Evolutionary conservation across 2,888 invertebrate genomes (phyloP).

Genomic region (Amphipoea oculea): DNA sequence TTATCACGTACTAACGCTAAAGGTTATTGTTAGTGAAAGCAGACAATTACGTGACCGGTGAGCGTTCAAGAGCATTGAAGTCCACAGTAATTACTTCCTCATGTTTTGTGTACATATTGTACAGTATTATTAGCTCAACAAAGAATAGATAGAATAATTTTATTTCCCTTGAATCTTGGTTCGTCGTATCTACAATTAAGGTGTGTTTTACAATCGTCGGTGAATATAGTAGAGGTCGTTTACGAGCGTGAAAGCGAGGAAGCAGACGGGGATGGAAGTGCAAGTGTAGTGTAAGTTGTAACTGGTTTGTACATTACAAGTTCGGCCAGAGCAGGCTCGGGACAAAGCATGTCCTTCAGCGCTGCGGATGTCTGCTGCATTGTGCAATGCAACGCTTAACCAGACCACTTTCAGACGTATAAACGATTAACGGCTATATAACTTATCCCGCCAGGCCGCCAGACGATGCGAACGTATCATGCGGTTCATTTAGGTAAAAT

Average conservation of each 20-base stretch:
- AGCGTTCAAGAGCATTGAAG: slow-evolving; percentile 72
- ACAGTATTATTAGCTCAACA: slow-evolving; percentile 14
- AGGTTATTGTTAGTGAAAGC: slow-evolving; percentile 72
- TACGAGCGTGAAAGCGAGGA: slow-evolving; percentile 76
- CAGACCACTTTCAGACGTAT: slow-evolving; percentile 71
- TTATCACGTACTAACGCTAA: slow-evolving; percentile 59
- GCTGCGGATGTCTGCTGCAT: slow-evolving; percentile 78
- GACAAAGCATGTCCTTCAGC: slow-evolving; percentile 82
- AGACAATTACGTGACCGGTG: slow-evolving; percentile 73
- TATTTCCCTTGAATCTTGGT: slow-evolving; percentile 2
- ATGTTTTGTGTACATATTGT: slow-evolving; percentile 41
- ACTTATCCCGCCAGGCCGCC: slow-evolving; percentile 33
- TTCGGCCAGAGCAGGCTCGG: slow-evolving; percentile 65
- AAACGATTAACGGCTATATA: slow-evolving; percentile 52
- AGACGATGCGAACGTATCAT: slow-evolving; percentile 15
- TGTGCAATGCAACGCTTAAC: slow-evolving; percentile 73
- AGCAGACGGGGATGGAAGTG: slow-evolving; percentile 77
- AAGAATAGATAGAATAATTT: slow-evolving; percentile 8
- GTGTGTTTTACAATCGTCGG: neutral
- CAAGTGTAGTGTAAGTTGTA: slow-evolving; percentile 81
- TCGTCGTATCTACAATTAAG: slow-evolving; percentile 6
- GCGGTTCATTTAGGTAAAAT: neutral
- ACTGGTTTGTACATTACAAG: slow-evolving; percentile 79
- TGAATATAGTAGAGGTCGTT: slow-evolving; percentile 48
- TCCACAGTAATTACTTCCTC: slow-evolving; percentile 74